A percentile compares a stretch with the other conserved stretches of the same genome.
phyloP scores from a whole-genome alignment of 2,888 invertebrate genomes.

The Nematopogon swammerdamellus region DNA sequence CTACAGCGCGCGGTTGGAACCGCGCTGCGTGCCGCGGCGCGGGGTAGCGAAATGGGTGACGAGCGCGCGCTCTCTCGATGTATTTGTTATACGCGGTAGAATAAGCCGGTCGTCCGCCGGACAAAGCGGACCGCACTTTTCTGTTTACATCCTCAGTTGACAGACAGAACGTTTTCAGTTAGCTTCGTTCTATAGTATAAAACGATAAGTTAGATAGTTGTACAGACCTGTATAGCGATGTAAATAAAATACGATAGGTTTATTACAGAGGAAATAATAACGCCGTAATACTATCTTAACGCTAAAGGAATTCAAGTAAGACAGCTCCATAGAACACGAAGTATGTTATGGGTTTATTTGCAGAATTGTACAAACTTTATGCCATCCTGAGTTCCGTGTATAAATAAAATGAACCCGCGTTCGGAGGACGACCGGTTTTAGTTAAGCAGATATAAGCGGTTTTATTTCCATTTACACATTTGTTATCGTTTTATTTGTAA shows the following conservation, averaged over 20 bases:
- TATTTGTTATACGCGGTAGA: constrained; percentile 54
- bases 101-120: constrained; percentile 33
- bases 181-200: constrained; percentile 42
- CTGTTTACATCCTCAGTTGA: constrained; percentile 45
- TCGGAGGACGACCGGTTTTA: constrained; percentile 40
- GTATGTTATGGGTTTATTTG: constrained; percentile 42
- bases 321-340: constrained; percentile 34
- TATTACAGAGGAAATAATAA: constrained; percentile 43
- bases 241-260: constrained; percentile 50
- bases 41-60: too few species aligned
- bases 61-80: too few species aligned
- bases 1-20: too few species aligned
- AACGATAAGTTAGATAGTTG: constrained; percentile 41
- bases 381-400: constrained; percentile 39
- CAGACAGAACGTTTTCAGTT: constrained; percentile 30
- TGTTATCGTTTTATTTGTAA: constrained; percentile 55
- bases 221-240: constrained; percentile 48
- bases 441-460: constrained; percentile 54
- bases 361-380: constrained; percentile 36
- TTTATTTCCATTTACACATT: constrained; percentile 51
- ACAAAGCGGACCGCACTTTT: constrained; percentile 31
- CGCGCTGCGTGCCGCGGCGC: too few species aligned
- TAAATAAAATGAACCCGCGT: constrained; percentile 29
- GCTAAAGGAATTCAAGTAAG: constrained; percentile 44
- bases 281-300: constrained; percentile 41